These are phyloP conservation scores for Ganaspis sp. DNA, from an alignment of 1,140 invertebrate genomes.

Conservation along the genomic window DNA sequence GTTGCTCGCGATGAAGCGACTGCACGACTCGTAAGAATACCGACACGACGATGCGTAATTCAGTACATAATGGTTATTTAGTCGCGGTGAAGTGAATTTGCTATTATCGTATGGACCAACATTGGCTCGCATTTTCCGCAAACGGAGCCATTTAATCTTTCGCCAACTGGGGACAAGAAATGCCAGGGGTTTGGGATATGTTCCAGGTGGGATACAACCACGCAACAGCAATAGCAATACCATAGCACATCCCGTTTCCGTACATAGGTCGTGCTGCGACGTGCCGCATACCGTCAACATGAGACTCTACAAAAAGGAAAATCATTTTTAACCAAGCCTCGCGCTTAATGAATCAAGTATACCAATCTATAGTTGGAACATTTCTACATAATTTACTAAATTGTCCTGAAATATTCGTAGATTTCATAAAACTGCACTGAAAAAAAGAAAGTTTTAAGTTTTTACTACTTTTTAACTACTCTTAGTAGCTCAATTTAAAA, in stretches of 20 bases:
- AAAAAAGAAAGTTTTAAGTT: too few relatives aligned
- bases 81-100: constrained; percentile 22
- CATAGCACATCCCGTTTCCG: constrained; percentile 56
- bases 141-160: constrained; percentile 38
- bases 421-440: too few relatives aligned
- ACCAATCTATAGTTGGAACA: too few relatives aligned
- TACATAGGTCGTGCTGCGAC: constrained; percentile 56
- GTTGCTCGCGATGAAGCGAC: constrained; percentile 8
- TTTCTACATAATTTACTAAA: too few relatives aligned
- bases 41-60: constrained; percentile 31
- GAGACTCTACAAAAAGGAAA: constrained; percentile 54
- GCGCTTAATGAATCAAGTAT: constrained; percentile 57
- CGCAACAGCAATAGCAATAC: constrained; percentile 34
- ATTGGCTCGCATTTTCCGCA: constrained; percentile 39
- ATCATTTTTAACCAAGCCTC: constrained; percentile 60
- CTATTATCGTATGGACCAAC: constrained; percentile 29
- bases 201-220: constrained; percentile 56
- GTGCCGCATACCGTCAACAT: constrained; percentile 46
- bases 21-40: constrained; percentile 24
- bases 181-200: constrained; percentile 45
- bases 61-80: constrained; percentile 35
- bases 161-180: constrained; percentile 3
- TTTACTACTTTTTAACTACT: too few relatives aligned
- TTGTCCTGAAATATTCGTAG: too few relatives aligned
- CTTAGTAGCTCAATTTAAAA: too few relatives aligned